Evolutionary conservation across 2,888 invertebrate species (phyloP).

Genomic region (Troides oblongomaculatus): DNA sequence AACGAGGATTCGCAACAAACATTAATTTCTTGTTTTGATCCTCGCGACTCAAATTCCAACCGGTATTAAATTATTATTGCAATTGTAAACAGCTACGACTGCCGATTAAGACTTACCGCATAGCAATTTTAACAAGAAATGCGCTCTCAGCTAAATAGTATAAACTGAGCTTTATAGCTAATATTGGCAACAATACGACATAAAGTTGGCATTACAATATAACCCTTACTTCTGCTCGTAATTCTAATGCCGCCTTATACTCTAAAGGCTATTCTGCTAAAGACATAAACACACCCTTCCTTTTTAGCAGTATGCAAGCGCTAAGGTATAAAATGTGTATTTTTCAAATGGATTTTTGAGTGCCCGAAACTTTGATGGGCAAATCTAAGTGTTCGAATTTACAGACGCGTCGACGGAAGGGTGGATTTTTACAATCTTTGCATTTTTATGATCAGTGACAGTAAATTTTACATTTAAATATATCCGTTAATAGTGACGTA

Average conservation of each 20-base stretch:
- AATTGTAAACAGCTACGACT: slow-evolving; percentile 71
- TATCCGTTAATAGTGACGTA: slow-evolving; percentile 30
- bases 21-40: slow-evolving; percentile 66
- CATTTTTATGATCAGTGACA: slow-evolving; percentile 63
- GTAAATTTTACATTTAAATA: slow-evolving; percentile 70
- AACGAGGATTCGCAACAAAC: slow-evolving; percentile 49
- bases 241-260: slow-evolving; percentile 53
- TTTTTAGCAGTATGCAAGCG: slow-evolving; percentile 43
- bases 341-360: slow-evolving; percentile 80
- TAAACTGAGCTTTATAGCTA: slow-evolving; percentile 58
- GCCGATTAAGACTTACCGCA: slow-evolving; percentile 71
- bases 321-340: slow-evolving; percentile 64
- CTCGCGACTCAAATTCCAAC: slow-evolving; percentile 49
- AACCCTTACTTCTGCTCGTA: slow-evolving; percentile 50
- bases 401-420: slow-evolving; percentile 54
- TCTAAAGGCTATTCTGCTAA: slow-evolving; percentile 44
- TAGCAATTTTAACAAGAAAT: slow-evolving; percentile 44
- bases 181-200: slow-evolving; percentile 52
- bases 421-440: slow-evolving; percentile 66
- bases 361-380: slow-evolving; percentile 74
- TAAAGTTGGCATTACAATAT: slow-evolving; percentile 56
- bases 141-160: slow-evolving; percentile 41
- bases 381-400: slow-evolving; percentile 74
- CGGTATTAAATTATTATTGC: slow-evolving; percentile 74
- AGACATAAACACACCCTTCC: slow-evolving; percentile 57